Percentiles rank a stretch among this genome's conserved stretches.
Conservation (phyloP, 2,113 vertebrate genomes). For the Macrotis lagotis region DNA sequence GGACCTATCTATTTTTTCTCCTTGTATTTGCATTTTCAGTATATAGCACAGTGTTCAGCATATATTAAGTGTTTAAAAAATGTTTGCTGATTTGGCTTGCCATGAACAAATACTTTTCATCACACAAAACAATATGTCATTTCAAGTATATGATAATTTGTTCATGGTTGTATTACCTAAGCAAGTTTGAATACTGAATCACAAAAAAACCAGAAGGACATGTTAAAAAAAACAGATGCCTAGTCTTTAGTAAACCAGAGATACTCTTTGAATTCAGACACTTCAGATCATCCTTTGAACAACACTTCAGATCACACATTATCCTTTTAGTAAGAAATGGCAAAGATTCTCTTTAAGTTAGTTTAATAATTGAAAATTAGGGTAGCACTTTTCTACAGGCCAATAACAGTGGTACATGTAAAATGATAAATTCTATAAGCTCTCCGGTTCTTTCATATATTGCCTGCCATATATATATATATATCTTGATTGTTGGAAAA, state of each 20-base stretch:
- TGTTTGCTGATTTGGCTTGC: not conserved
- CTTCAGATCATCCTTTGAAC: too few species aligned
- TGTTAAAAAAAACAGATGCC: not conserved
- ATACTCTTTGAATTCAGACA: not conserved
- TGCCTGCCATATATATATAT: not conserved
- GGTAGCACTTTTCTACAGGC: not conserved
- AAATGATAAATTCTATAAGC: not conserved
- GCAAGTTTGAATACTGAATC: not conserved
- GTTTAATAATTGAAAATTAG: constrained; percentile 16
- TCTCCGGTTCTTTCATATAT: not conserved
- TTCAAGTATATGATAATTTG: not conserved
- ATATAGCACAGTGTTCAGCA: not conserved
- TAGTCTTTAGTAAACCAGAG: not conserved
- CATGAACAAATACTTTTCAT: not conserved
- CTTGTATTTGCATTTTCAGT: not conserved
- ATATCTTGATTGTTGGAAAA: not conserved
- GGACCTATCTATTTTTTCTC: not conserved
- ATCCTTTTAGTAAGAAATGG: not conserved
- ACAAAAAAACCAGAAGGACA: not conserved
- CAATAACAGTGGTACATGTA: not conserved
- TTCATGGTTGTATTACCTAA: not conserved
- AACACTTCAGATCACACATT: not conserved
- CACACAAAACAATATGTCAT: not conserved
- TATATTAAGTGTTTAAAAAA: not conserved
- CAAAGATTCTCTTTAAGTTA: not conserved